Percentiles rank a stretch among this genome's conserved stretches.
Evolutionary conservation across 2,797 vertebrate species (phyloP).

Genomic region (Margarornis squamiger): DNA sequence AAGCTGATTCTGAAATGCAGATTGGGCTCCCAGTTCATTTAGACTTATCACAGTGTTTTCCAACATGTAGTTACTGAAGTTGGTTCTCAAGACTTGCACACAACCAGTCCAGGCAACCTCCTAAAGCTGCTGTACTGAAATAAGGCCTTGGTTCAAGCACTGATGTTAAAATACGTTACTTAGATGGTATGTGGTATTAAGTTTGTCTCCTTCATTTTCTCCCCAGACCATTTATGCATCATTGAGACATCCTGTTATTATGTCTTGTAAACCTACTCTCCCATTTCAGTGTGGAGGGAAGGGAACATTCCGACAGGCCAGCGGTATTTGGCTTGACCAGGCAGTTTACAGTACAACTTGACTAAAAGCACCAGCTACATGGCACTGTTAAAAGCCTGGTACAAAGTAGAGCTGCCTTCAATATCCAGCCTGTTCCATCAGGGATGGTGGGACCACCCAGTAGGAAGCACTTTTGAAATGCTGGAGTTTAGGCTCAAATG

Average conservation of each 20-base stretch:
- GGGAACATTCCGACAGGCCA: background rate
- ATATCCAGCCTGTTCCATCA: background rate
- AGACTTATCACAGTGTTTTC: background rate
- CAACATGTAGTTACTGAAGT: background rate
- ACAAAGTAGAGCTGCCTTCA: background rate
- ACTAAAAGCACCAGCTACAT: background rate
- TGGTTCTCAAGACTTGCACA: background rate
- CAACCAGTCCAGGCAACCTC: background rate
- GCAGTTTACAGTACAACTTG: slow-evolving; percentile 1
- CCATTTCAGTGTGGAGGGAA: slow-evolving; percentile 17
- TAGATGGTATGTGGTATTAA: background rate
- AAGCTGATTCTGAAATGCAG: background rate
- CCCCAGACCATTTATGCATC: slow-evolving; percentile 30
- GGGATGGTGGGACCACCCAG: background rate
- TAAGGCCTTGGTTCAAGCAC: background rate
- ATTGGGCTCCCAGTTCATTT: background rate
- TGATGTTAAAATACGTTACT: background rate
- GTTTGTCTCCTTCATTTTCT: slow-evolving; percentile 48
- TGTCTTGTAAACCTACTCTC: slow-evolving; percentile 36
- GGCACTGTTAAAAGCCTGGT: background rate
- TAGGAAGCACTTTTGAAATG: background rate
- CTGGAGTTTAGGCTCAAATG: background rate
- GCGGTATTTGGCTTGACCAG: background rate
- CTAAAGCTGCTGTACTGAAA: background rate
- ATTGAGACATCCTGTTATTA: slow-evolving; percentile 53